A percentile compares a stretch with the other conserved stretches of the same genome.
phyloP scores from a whole-genome alignment of 2,113 vertebrate species.

The Pseudonaja textilis region DNA sequence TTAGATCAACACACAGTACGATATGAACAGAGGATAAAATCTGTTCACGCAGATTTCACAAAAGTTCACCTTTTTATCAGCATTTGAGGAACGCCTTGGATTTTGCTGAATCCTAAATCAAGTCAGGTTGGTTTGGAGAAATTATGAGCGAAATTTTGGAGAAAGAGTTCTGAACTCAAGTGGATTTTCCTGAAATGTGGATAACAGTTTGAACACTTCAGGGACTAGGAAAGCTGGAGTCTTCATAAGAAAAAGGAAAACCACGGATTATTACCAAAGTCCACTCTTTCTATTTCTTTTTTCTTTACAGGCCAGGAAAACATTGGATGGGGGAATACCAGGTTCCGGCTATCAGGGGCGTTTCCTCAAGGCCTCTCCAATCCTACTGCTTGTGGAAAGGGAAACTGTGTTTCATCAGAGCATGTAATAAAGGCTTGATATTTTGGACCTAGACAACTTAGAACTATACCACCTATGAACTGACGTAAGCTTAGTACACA shows the following conservation, averaged over 20 bases:
- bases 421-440: not conserved
- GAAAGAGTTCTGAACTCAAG: not conserved
- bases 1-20: not conserved
- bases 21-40: constrained; percentile 53
- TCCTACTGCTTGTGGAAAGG: not conserved
- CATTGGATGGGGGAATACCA: not conserved
- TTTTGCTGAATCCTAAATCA: not conserved
- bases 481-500: no score
- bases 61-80: constrained; percentile 36
- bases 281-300: not conserved
- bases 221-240: not conserved
- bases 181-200: not conserved
- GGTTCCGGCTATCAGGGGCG: not conserved
- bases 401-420: not conserved
- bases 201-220: not conserved
- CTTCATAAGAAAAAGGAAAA: not conserved
- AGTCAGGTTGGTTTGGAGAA: not conserved
- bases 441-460: no score
- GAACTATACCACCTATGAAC: no score
- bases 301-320: not conserved
- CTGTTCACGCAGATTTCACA: not conserved
- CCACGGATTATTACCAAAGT: not conserved
- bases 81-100: not conserved
- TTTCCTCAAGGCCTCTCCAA: not conserved
- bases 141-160: not conserved